These are phyloP conservation scores for Thamnophis sirtalis DNA, from an alignment of 2,113 vertebrate genomes.

Conservation along the genomic window DNA sequence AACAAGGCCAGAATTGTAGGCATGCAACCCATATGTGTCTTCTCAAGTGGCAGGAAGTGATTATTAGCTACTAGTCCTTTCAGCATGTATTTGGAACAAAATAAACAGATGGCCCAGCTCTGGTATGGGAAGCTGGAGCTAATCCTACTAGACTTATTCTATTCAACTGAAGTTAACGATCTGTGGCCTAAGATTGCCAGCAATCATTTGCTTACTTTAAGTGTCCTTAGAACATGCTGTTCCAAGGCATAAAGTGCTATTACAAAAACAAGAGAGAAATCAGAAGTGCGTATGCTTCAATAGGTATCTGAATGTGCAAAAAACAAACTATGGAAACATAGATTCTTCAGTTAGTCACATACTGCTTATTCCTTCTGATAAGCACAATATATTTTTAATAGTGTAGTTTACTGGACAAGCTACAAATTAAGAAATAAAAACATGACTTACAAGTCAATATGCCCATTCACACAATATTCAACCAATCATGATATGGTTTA, in stretches of 20 bases:
- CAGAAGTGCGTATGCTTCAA: background rate
- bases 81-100: background rate
- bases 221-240: background rate
- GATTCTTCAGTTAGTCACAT: background rate
- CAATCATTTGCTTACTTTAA: background rate
- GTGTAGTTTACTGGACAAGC: background rate
- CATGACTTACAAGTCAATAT: background rate
- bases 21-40: background rate
- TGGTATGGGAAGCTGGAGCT: background rate
- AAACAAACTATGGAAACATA: background rate
- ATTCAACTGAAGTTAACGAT: background rate
- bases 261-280: background rate
- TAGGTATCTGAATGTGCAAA: background rate
- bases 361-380: background rate
- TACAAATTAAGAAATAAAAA: background rate
- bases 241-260: background rate
- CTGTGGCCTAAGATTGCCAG: background rate
- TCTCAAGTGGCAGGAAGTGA: background rate
- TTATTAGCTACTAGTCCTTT: background rate
- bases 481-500: background rate
- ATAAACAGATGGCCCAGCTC: background rate
- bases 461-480: background rate
- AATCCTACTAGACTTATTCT: background rate
- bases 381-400: background rate
- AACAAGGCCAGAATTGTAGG: background rate